Percentiles rank a stretch among this genome's conserved stretches.
phyloP scores from a whole-genome alignment of 1,140 invertebrate species.

The Colletes latitarsis region DNA sequence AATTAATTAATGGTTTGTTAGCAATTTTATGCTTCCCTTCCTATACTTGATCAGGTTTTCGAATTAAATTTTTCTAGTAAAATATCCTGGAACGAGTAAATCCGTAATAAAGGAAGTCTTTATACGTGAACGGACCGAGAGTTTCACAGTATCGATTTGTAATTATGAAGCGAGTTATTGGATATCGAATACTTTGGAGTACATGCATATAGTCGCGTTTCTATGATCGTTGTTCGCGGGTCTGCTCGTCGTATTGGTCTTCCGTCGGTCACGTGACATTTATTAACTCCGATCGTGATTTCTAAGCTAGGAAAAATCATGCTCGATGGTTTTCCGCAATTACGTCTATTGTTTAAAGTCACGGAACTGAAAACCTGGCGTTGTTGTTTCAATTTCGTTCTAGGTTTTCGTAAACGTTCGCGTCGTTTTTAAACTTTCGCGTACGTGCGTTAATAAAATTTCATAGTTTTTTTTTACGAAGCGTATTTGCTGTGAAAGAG shows the following conservation, averaged over 20 bases:
- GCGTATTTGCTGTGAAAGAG: no score
- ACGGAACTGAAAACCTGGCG: neutral
- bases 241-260: constrained; percentile 24
- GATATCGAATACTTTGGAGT: constrained; percentile 40
- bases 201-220: constrained; percentile 15
- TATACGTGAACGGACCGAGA: constrained; percentile 14
- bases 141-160: constrained; percentile 32
- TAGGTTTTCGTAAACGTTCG: neutral
- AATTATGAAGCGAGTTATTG: constrained; percentile 45
- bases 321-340: neutral
- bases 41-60: no score
- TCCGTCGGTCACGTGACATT: constrained; percentile 20
- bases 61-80: constrained; percentile 5
- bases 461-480: neutral
- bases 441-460: neutral
- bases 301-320: neutral
- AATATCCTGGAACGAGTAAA: constrained; percentile 24
- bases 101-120: constrained; percentile 27
- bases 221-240: neutral
- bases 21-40: no score
- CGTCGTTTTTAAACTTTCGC: neutral
- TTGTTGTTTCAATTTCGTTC: neutral
- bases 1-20: no score
- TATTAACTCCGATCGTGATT: constrained; percentile 21
- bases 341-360: neutral